phyloP scores from a whole-genome alignment of 2,888 invertebrate genomes.

The Phalera bucephala region DNA sequence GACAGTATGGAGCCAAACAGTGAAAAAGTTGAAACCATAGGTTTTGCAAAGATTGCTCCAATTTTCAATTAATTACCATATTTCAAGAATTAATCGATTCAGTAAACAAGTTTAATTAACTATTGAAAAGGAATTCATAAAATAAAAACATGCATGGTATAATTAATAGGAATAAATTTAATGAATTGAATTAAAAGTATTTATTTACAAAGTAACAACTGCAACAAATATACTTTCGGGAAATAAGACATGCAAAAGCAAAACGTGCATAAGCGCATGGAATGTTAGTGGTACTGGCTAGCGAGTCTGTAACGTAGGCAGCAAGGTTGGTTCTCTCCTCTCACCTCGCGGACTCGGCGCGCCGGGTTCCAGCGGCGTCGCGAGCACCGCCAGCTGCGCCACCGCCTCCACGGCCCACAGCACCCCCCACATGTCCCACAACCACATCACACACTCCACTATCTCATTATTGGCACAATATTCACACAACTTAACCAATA shows the following conservation, averaged over 20 bases:
- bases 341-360: conserved; percentile 70
- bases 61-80: too few relatives aligned
- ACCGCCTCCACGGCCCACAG: conserved; percentile 70
- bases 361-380: conserved; percentile 72
- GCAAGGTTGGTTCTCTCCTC: conserved; percentile 68
- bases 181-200: neutral
- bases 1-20: too few relatives aligned
- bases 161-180: too few relatives aligned
- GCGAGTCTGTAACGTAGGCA: conserved; percentile 48
- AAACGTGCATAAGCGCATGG: conserved; percentile 45
- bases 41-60: too few relatives aligned
- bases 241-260: conserved; percentile 17
- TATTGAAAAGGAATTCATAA: neutral
- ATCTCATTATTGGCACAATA: conserved; percentile 83
- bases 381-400: conserved; percentile 64
- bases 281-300: conserved; percentile 33
- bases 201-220: neutral
- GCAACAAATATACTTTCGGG: conserved; percentile 5
- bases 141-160: conserved; percentile 14
- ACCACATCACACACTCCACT: conserved; percentile 82
- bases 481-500: conserved; percentile 79
- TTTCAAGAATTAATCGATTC: too few relatives aligned
- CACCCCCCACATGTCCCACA: conserved; percentile 81
- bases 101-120: too few relatives aligned
- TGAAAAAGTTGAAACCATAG: too few relatives aligned